A percentile compares a stretch with the other conserved stretches of the same genome.
phyloP scores from a whole-genome alignment of 1,140 invertebrate species.

The Oedothorax gibbosus region DNA sequence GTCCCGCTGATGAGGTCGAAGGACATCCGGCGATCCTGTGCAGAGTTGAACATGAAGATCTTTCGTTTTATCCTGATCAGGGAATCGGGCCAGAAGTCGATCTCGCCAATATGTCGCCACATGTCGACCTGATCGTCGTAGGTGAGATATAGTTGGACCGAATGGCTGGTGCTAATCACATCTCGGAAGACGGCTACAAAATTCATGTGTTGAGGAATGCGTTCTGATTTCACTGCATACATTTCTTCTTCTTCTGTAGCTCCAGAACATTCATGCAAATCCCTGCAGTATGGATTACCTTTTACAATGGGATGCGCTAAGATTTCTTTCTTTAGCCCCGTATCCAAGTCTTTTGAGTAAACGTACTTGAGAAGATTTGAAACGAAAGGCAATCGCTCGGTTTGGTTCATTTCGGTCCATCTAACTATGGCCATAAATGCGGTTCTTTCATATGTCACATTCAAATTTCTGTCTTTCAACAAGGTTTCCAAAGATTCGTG shows the following conservation, averaged over 20 bases:
- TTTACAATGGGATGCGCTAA: background rate
- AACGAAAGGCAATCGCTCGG: background rate
- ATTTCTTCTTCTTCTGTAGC: background rate
- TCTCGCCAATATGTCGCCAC: conserved; percentile 1
- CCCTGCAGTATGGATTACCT: background rate
- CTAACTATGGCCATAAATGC: background rate
- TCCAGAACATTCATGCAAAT: background rate
- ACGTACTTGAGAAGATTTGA: background rate
- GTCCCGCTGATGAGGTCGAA: background rate
- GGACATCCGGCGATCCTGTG: background rate
- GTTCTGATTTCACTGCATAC: background rate
- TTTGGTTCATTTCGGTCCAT: conserved; percentile 1
- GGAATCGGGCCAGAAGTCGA: conserved; percentile 24
- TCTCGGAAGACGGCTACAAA: background rate
- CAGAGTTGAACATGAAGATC: conserved; percentile 15
- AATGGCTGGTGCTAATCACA: too few species aligned
- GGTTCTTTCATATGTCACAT: background rate
- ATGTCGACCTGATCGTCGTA: conserved; percentile 22
- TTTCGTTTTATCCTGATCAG: background rate
- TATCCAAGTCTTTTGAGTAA: background rate
- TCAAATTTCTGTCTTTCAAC: conserved; percentile 11
- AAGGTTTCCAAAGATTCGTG: background rate
- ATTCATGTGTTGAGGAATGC: background rate
- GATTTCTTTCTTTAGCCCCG: background rate
- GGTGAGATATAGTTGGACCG: background rate